phyloP scores from a whole-genome alignment of 2,888 invertebrate genomes.

The Drosophila prolongata region DNA sequence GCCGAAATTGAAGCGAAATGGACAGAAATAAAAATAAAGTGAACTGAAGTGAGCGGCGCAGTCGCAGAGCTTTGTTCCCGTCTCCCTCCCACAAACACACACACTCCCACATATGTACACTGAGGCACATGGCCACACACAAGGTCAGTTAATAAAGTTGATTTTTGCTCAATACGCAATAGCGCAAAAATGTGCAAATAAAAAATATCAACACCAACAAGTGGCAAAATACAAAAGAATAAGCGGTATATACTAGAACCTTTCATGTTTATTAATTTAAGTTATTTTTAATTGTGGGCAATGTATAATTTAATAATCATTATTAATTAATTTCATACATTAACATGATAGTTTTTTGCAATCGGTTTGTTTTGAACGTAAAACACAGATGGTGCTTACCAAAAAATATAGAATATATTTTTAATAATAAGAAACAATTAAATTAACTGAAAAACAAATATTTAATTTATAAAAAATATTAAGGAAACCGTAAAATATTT shows the following conservation, averaged over 20 bases:
- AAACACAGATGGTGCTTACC: too few relatives aligned
- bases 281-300: not conserved
- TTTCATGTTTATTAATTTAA: slow-evolving; percentile 1
- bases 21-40: slow-evolving; percentile 17
- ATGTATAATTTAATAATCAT: not conserved
- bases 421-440: too few relatives aligned
- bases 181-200: slow-evolving; percentile 39
- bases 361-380: too few relatives aligned
- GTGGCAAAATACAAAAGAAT: slow-evolving; percentile 7
- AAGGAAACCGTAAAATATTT: too few relatives aligned
- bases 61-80: slow-evolving; percentile 25
- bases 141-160: slow-evolving; percentile 41
- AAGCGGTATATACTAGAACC: slow-evolving; percentile 2
- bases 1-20: slow-evolving; percentile 35
- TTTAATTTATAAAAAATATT: too few relatives aligned
- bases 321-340: not conserved
- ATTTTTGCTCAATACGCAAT: slow-evolving; percentile 45
- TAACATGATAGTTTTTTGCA: too few relatives aligned
- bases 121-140: slow-evolving; percentile 23
- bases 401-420: too few relatives aligned
- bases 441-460: too few relatives aligned
- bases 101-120: slow-evolving; percentile 7
- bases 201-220: slow-evolving; percentile 32
- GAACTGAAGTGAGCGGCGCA: slow-evolving; percentile 39
- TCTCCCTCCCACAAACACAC: slow-evolving; percentile 6